Base-by-base conservation (phyloP, 2,113 vertebrate species). In the Anhinga anhinga region DNA sequence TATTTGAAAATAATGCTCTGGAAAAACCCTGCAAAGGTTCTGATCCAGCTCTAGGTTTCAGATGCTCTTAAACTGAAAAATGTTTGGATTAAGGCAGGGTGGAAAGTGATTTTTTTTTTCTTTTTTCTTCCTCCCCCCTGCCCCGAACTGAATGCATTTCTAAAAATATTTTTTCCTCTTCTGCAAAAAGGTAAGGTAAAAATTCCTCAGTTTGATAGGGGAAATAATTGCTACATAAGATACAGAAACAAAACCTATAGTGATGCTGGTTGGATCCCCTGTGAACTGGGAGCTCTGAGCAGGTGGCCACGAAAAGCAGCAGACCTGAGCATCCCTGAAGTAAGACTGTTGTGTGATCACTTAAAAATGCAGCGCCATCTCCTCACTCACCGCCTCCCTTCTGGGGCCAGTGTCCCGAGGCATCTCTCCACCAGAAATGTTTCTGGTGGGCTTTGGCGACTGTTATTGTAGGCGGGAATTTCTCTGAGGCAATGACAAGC, bases 1-100 rank as follows among this genome's bases (percentile, higher is more conserved):
- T 91, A 95, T 72, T 94, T 97, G 73, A 94, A 95, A 94, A 71
- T 81, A 78, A 67, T 62, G 27, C 53, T 89, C 38, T 94, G 67
- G 86, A 85, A 90, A 77, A 86, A 73, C 16, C 1, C 6, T 69
- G 17, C 26, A 61, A 72, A 72, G 32, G 10, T 66, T 92, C 59
- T 70, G 34, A 69, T 86, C 14, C 26, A 50, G 25, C 56, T 85
- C 10, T 22, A 78, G 62, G 17, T 71, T 93, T 70, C 18, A 85
- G 53, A 58, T 25, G 32, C 15, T 85, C 17, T 34, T 65, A 61
- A 80, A 42, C 26, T 42, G 18, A 73, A 86, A 86, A 72, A 56
- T 56, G 11, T 34, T 55, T 87, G 30, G 10, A 59, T 70, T 88
- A 76, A 84, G 9, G 16, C 25, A 50, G 25, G 3, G 6, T 62